Percentiles rank a stretch among this genome's conserved stretches.
Conservation (phyloP, 2,888 invertebrate genomes). For the Molorchus minor region DNA sequence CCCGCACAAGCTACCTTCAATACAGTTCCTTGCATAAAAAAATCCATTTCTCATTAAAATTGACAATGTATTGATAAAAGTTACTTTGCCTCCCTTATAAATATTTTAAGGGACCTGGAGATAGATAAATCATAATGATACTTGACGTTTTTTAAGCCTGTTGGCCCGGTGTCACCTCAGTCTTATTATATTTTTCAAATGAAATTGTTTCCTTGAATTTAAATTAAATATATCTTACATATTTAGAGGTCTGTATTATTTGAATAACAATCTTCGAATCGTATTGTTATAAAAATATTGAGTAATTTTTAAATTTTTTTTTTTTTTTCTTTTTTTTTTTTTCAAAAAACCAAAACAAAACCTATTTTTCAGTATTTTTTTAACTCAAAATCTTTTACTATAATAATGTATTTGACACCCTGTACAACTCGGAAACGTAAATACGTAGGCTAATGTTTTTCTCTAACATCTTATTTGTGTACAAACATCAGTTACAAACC, state of each 20-base stretch:
- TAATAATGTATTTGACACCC: no score
- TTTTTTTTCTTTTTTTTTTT: no score
- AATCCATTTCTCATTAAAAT: slow-evolving; percentile 1
- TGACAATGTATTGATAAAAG: slow-evolving; percentile 24
- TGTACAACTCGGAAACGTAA: no score
- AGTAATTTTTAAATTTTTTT: no score
- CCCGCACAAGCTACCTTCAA: no score
- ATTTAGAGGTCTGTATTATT: background rate
- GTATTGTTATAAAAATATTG: no score
- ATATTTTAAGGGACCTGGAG: slow-evolving; percentile 19
- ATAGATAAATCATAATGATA: slow-evolving; percentile 23
- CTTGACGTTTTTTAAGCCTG: slow-evolving; percentile 21
- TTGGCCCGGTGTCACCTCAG: slow-evolving; percentile 17
- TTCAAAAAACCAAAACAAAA: no score
- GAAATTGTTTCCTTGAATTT: slow-evolving; percentile 22
- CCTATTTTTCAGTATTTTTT: no score
- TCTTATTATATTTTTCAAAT: slow-evolving; percentile 24
- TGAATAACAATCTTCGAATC: no score
- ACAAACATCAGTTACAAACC: no score
- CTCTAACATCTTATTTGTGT: no score
- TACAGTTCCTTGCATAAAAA: slow-evolving; percentile 7
- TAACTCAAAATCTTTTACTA: background rate
- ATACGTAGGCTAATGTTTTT: no score
- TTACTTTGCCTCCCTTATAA: slow-evolving; percentile 20
- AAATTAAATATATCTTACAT: slow-evolving; percentile 22